These are phyloP conservation scores for Furnarius figulus DNA, from an alignment of 2,113 vertebrate genomes.

Conservation along the genomic window DNA sequence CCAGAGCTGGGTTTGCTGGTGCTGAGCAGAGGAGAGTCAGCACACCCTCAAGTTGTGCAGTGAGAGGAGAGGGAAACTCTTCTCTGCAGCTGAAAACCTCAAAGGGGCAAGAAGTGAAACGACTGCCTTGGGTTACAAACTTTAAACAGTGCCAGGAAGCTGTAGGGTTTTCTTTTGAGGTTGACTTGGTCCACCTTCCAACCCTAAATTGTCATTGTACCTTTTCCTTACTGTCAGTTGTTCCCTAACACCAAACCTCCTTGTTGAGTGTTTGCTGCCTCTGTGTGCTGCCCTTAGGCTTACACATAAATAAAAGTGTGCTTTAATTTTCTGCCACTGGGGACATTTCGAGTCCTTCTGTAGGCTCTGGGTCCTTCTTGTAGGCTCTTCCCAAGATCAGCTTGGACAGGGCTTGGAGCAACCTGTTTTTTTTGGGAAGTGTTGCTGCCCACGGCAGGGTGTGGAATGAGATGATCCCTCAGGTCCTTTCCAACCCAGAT, in stretches of 20 bases:
- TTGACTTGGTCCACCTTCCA: background rate
- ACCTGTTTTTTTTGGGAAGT: background rate
- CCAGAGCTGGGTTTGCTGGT: background rate
- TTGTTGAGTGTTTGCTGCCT: background rate
- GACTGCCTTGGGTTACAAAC: background rate
- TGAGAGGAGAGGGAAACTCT: background rate
- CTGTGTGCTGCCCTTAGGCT: background rate
- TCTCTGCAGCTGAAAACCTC: background rate
- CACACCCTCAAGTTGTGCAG: background rate
- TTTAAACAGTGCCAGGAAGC: background rate
- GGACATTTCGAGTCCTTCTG: background rate
- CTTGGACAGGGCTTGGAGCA: background rate
- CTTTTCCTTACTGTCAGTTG: background rate
- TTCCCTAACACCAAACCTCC: background rate
- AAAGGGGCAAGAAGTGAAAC: background rate
- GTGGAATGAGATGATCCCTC: background rate
- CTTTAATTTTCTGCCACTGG: background rate
- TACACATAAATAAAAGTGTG: background rate
- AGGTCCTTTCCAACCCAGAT: background rate
- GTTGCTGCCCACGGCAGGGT: accelerated
- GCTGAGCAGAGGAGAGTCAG: background rate
- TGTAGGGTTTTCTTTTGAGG: background rate
- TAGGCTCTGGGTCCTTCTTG: background rate
- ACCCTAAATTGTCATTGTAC: background rate
- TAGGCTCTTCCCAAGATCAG: background rate